phyloP scores from a whole-genome alignment of 2,113 vertebrate species.

The Gavialis gangeticus region DNA sequence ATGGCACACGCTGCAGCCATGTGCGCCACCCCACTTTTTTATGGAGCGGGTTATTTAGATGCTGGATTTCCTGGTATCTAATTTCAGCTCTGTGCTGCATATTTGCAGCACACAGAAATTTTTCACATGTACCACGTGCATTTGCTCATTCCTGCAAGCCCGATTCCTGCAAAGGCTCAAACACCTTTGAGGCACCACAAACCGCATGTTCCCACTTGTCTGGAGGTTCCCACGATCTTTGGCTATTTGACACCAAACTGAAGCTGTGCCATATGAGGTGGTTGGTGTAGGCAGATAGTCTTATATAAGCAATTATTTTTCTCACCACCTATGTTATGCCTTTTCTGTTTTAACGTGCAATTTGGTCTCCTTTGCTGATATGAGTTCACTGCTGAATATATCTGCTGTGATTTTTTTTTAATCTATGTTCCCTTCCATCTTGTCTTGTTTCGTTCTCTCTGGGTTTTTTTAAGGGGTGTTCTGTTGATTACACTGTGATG shows the following conservation, averaged over 20 bases:
- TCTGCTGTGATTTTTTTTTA: conserved; percentile 60
- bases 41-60: too few relatives aligned
- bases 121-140: too few relatives aligned
- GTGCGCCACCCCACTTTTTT: too few relatives aligned
- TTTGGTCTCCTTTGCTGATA: conserved; percentile 23
- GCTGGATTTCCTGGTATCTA: too few relatives aligned
- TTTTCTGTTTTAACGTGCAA: conserved; percentile 43
- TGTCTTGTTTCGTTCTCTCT: conserved; percentile 43
- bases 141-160: too few relatives aligned
- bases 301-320: conserved; percentile 4
- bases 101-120: too few relatives aligned
- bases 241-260: neutral
- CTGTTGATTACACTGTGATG: conserved; percentile 54
- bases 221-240: neutral
- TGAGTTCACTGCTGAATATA: conserved; percentile 33
- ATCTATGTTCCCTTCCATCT: conserved; percentile 73
- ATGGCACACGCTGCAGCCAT: too few relatives aligned
- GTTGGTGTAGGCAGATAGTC: neutral
- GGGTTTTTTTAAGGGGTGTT: conserved; percentile 48
- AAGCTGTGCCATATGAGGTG: neutral
- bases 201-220: too few relatives aligned
- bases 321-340: neutral
- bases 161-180: too few relatives aligned
- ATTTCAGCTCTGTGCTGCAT: too few relatives aligned
- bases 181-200: too few relatives aligned